Conservation (phyloP, 2,888 invertebrate species). For the Candidula unifasciata region DNA sequence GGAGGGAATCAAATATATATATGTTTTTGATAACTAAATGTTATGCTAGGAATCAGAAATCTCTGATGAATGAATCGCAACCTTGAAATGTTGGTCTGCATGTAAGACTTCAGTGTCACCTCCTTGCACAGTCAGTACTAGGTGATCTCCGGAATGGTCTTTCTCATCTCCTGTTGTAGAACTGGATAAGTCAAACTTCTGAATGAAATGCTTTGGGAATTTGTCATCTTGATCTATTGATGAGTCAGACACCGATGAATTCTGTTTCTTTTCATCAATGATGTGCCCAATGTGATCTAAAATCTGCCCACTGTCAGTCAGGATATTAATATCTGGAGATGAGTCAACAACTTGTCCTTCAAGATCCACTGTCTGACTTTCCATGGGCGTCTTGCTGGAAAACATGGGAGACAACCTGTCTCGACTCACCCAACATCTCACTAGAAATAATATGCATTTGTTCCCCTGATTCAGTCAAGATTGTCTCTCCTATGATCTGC, state of each 20-base stretch:
- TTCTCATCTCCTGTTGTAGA: background rate
- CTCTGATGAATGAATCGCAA: background rate
- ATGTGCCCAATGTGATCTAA: conserved; percentile 12
- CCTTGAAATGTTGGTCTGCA: background rate
- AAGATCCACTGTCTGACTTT: background rate
- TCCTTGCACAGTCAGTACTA: background rate
- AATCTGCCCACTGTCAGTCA: conserved; percentile 10
- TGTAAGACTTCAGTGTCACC: background rate
- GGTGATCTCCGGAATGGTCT: background rate
- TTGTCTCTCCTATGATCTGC: conserved; percentile 41
- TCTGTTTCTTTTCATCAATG: background rate
- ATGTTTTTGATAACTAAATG: background rate
- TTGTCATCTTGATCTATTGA: background rate
- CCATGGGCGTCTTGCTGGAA: background rate
- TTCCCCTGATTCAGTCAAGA: conserved; percentile 43
- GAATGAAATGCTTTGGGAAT: background rate
- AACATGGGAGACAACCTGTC: conserved; percentile 12
- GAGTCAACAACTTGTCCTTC: background rate
- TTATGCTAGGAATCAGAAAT: background rate
- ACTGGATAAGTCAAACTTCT: background rate
- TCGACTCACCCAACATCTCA: background rate
- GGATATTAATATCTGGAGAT: background rate
- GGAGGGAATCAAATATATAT: too few species aligned
- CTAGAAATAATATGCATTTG: conserved; percentile 35
- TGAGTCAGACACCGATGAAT: background rate